Base-by-base conservation (phyloP, 2,888 invertebrate species). In the Corbicula japonica region DNA sequence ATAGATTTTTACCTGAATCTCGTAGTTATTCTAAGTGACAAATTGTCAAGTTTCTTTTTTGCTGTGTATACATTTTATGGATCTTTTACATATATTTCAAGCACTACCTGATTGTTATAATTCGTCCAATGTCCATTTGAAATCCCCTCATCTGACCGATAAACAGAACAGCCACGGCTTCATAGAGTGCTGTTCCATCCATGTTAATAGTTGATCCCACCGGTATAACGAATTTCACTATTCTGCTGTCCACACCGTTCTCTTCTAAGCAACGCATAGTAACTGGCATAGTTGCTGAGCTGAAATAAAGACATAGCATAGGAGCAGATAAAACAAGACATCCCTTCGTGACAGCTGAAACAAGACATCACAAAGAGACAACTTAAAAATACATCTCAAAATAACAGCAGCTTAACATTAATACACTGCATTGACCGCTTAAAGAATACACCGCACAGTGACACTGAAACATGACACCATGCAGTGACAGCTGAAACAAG, bases 161-260 rank as follows among this genome's bases (percentile, higher is more conserved):
- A 92, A 99, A 99, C 86, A 99, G 96, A 50, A 98, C 98, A 0
- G 99, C 99, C 5, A 99, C 98, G 0, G 98, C 98, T 93, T 99
- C 99, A 92, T 99, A 99, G 38, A 99, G 94, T 0, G 98, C 98
- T 0, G 98, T 98, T n/a, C 97, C 97, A 93, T 98, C 98, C 98
- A 98, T 98, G 94, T 99, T 99, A 93, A 99, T 98, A 35, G 98
- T 98, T 18, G 98, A 98, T 15, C 99, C 99, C 83, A 99, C 97
- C 26, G 99, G 99, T 90, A 98, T 97, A 2, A 99, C 98, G 93
- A 99, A 99, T 85, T 98, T 95, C 0, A 97, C 97, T 21, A 94
- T 97, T 80, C 97, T 95, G 0, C 96, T 96, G 94, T 99, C 98
- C 63, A 99, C 95, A 28, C 93, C 96, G 95, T 98, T 97, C 80